Conservation (phyloP, 2,797 vertebrate genomes). For the Peromyscus eremicus region DNA sequence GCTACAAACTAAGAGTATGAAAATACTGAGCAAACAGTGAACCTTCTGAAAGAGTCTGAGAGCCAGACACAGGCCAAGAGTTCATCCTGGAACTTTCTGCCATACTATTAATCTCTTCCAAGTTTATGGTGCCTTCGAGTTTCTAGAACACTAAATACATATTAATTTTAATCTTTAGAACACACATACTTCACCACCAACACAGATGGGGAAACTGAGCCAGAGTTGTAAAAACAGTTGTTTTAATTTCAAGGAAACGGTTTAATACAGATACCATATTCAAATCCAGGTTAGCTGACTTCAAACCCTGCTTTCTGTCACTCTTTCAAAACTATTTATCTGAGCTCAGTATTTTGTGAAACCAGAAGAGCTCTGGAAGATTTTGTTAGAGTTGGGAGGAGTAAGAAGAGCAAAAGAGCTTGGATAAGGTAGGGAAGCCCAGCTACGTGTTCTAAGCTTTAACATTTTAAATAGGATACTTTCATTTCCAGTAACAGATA, state of each 20-base stretch:
- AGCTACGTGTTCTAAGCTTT: not conserved
- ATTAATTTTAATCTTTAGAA: slow-evolving; percentile 39
- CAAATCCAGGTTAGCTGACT: slow-evolving; percentile 38
- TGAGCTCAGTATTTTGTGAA: not conserved
- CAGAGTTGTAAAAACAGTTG: not conserved
- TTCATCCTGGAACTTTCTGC: slow-evolving; percentile 44
- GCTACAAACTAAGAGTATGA: slow-evolving; percentile 28
- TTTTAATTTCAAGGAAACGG: not conserved
- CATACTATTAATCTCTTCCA: slow-evolving; percentile 23
- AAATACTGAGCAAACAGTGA: not conserved
- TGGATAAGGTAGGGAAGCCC: not conserved
- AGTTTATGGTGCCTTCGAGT: not conserved
- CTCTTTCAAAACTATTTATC: not conserved
- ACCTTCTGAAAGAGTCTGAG: not conserved
- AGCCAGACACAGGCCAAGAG: slow-evolving; percentile 14
- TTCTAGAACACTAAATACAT: slow-evolving; percentile 35
- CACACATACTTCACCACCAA: not conserved
- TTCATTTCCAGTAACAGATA: not conserved
- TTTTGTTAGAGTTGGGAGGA: not conserved
- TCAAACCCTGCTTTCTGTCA: not conserved
- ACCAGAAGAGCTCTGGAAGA: not conserved
- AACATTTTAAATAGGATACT: not conserved
- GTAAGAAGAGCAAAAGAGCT: not conserved
- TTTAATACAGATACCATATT: not conserved
- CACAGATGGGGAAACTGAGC: not conserved